A percentile compares a stretch with the other conserved stretches of the same genome.
These are phyloP conservation scores for Drosophila tristis DNA, from an alignment of 1,140 invertebrate genomes.

Conservation along the genomic window DNA sequence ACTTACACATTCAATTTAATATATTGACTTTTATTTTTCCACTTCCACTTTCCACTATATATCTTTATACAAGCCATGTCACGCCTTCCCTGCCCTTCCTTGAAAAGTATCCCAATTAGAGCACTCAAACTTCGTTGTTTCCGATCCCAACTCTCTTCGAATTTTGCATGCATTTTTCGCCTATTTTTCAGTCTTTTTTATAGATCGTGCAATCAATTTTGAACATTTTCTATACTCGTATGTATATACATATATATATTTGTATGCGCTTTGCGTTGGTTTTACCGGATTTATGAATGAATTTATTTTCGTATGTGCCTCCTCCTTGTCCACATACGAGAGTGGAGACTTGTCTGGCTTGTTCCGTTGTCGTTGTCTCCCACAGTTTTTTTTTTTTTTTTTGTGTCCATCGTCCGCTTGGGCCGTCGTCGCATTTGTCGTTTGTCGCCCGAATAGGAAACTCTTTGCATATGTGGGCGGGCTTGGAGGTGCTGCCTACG, in stretches of 20 bases:
- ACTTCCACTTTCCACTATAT: no score
- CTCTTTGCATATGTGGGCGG: slow-evolving; percentile 74
- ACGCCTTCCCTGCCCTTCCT: no score
- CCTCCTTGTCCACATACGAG: slow-evolving; percentile 32
- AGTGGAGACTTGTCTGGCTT: slow-evolving; percentile 72
- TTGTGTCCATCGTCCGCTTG: slow-evolving; percentile 34
- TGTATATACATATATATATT: no score
- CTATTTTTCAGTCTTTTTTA: slow-evolving; percentile 49
- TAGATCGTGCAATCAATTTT: slow-evolving; percentile 79
- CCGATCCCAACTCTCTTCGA: slow-evolving; percentile 3
- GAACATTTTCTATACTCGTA: slow-evolving; percentile 43
- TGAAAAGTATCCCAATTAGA: background rate
- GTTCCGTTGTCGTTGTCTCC: slow-evolving; percentile 50
- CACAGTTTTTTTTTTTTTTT: slow-evolving; percentile 49
- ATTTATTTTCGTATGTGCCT: slow-evolving; percentile 74
- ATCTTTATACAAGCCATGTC: no score
- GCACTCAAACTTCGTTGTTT: background rate
- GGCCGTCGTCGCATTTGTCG: slow-evolving; percentile 74
- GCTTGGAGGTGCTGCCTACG: slow-evolving; percentile 68
- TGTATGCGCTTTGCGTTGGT: slow-evolving; percentile 65
- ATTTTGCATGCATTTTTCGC: slow-evolving; percentile 42
- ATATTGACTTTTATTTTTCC: no score
- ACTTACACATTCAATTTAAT: no score
- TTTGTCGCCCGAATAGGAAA: slow-evolving; percentile 76
- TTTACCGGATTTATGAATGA: slow-evolving; percentile 83